Percentiles rank a stretch among this genome's conserved stretches.
These are phyloP conservation scores for Malthinus flaveolus DNA, from an alignment of 2,888 invertebrate genomes.

Conservation along the genomic window DNA sequence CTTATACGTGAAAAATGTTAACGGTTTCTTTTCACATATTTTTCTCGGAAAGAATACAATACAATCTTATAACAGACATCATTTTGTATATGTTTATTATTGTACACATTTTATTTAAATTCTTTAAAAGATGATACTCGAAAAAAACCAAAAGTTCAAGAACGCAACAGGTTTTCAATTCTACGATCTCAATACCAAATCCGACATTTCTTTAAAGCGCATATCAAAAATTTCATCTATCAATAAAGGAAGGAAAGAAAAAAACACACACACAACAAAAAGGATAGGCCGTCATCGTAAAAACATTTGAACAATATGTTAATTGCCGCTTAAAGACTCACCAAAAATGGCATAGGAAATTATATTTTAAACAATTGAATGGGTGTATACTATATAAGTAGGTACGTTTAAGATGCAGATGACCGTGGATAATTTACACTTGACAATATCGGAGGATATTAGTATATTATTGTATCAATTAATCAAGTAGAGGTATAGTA, in stretches of 20 bases:
- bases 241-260: not conserved
- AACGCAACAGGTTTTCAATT: conserved; percentile 6
- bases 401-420: conserved; percentile 19
- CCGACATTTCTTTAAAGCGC: conserved; percentile 13
- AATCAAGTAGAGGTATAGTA: conserved; percentile 30
- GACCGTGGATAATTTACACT: conserved; percentile 28
- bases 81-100: conserved; percentile 4
- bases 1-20: too few species aligned
- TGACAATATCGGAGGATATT: conserved; percentile 31
- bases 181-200: conserved; percentile 3
- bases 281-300: conserved; percentile 7
- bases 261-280: conserved; percentile 10
- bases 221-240: conserved; percentile 15
- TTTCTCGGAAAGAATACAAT: too few species aligned
- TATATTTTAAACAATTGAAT: conserved; percentile 1
- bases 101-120: conserved; percentile 3
- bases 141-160: conserved; percentile 11
- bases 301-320: conserved; percentile 6
- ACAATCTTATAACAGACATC: too few species aligned
- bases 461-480: conserved; percentile 29
- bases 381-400: conserved; percentile 5
- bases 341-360: conserved; percentile 12
- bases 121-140: conserved; percentile 9
- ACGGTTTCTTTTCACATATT: too few species aligned
- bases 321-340: conserved; percentile 16